These are phyloP conservation scores for Oncopodura yosiiana DNA, from an alignment of 1,140 invertebrate genomes.

Conservation along the genomic window DNA sequence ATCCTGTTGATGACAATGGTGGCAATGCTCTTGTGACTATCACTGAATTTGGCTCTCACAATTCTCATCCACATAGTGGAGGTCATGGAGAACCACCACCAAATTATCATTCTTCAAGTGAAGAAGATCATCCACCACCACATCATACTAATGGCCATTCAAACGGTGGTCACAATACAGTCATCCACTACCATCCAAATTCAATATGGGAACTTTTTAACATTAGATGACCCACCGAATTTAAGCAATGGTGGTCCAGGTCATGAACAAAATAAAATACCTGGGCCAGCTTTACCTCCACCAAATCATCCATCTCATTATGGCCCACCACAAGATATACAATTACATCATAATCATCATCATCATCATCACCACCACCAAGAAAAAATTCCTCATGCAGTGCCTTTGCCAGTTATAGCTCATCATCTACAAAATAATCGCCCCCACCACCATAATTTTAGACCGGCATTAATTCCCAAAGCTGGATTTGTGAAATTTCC, in stretches of 20 bases:
- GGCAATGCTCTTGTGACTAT: not conserved
- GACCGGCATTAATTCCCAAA: conserved; percentile 1
- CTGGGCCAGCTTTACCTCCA: not conserved
- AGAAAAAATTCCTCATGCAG: no score
- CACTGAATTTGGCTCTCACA: not conserved
- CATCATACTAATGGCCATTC: not conserved
- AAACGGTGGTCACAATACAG: conserved; percentile 13
- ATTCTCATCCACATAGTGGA: not conserved
- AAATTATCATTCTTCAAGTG: not conserved
- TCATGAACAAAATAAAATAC: no score
- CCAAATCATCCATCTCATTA: no score
- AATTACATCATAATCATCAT: no score
- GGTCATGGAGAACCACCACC: not conserved
- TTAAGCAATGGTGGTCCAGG: no score
- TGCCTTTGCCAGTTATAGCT: conserved; percentile 2
- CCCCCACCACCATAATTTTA: not conserved
- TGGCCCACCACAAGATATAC: no score
- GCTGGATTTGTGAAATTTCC: conserved; percentile 1
- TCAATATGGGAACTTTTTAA: conserved; percentile 11
- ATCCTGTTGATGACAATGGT: conserved; percentile 1
- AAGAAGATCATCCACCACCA: not conserved
- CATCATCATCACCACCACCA: no score
- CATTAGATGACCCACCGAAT: not conserved
- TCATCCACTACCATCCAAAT: conserved; percentile 22
- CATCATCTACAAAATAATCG: conserved; percentile 1